A percentile compares a stretch with the other conserved stretches of the same genome.
Conservation (phyloP, 2,797 vertebrate genomes). For the Myoxocephalus aenaeus region DNA sequence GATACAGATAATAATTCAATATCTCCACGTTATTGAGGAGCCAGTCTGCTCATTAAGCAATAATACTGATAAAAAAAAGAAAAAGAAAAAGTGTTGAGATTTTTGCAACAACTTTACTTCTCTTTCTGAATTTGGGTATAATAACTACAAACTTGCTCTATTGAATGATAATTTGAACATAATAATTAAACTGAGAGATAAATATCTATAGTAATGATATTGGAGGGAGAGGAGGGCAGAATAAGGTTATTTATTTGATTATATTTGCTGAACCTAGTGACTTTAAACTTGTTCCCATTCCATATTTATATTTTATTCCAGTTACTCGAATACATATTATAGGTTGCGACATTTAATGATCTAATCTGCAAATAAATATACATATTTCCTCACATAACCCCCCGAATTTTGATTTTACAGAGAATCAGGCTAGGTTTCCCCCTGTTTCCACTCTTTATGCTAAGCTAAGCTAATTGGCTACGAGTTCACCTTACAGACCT, state of each 20-base stretch:
- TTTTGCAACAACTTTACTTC: background rate
- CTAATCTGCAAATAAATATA: background rate
- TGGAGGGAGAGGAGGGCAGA: background rate
- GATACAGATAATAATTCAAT: slow-evolving; percentile 33
- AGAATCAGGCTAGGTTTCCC: background rate
- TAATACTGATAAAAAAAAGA: slow-evolving; percentile 10
- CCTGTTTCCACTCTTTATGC: background rate
- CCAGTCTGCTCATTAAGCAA: slow-evolving; percentile 32
- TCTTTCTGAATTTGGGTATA: background rate
- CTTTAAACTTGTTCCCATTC: background rate
- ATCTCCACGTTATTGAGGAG: slow-evolving; percentile 29
- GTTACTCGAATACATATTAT: background rate
- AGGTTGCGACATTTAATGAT: background rate
- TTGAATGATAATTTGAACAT: background rate
- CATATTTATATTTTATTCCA: background rate
- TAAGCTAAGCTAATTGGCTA: slow-evolving; percentile 2
- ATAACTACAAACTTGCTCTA: background rate
- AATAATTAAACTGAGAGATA: background rate
- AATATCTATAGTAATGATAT: background rate
- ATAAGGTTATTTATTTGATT: no score
- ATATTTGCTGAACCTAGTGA: no score
- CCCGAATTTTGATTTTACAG: background rate
- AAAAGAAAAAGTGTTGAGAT: background rate
- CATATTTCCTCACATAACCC: background rate
- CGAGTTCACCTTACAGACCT: background rate